Conservation (phyloP, 2,888 invertebrate species). For the Stramonita haemastoma region DNA sequence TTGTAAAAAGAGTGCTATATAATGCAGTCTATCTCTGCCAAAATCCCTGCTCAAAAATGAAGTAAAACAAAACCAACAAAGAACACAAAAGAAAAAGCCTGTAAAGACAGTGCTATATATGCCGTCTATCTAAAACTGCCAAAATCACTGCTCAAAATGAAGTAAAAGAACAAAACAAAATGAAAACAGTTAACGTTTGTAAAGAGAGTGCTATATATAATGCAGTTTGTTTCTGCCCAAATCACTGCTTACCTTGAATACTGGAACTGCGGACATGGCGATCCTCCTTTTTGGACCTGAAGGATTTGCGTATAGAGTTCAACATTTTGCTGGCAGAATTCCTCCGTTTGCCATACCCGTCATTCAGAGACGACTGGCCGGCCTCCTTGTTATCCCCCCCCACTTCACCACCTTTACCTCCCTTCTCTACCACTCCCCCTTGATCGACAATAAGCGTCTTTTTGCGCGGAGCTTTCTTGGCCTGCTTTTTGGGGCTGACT, state of each 20-base stretch:
- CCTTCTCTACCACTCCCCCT: slow-evolving; percentile 15
- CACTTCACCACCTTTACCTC: neutral
- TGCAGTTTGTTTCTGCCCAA: too few species aligned
- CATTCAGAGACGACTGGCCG: slow-evolving; percentile 1
- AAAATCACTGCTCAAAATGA: too few species aligned
- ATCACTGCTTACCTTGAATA: neutral
- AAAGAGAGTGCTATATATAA: too few species aligned
- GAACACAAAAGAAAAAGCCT: too few species aligned
- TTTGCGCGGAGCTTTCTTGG: slow-evolving; percentile 30
- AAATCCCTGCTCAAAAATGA: too few species aligned
- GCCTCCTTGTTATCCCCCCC: slow-evolving; percentile 14
- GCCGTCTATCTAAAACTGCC: too few species aligned
- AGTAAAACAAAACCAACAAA: too few species aligned
- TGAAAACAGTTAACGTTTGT: too few species aligned
- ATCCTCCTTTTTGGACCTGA: slow-evolving; percentile 27
- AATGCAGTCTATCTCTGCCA: too few species aligned
- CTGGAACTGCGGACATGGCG: neutral
- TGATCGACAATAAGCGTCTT: slow-evolving; percentile 29
- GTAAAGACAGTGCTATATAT: too few species aligned
- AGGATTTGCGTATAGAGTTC: slow-evolving; percentile 27
- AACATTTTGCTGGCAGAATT: neutral
- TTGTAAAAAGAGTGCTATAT: too few species aligned
- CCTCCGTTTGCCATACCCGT: neutral
- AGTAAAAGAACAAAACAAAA: too few species aligned
- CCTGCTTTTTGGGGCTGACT: slow-evolving; percentile 25